Conservation (phyloP, 1,140 invertebrate genomes). For the Thrips palmi region DNA sequence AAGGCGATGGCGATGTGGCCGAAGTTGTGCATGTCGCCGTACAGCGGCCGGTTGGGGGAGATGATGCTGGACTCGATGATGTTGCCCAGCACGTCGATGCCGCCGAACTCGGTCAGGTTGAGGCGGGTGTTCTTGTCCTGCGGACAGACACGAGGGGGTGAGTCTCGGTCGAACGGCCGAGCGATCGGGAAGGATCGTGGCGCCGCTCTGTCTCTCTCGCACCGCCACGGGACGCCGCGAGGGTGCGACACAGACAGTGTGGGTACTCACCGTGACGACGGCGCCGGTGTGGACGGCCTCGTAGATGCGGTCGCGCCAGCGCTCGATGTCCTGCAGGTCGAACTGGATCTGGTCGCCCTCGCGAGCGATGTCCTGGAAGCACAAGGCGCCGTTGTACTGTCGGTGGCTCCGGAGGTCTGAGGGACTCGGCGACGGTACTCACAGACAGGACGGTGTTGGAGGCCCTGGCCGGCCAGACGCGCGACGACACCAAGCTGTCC, state of each 20-base stretch:
- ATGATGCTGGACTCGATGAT: constrained; percentile 55
- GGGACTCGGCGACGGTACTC: constrained; percentile 8
- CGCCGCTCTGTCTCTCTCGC: too few species aligned
- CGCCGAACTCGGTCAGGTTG: constrained; percentile 38
- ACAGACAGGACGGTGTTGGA: constrained; percentile 30
- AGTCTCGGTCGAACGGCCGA: too few species aligned
- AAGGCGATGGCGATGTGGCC: constrained; percentile 45
- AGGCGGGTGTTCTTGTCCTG: constrained; percentile 29
- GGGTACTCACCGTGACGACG: constrained; percentile 31
- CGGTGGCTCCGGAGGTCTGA: not conserved
- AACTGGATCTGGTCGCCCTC: constrained; percentile 40
- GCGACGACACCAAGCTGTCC: constrained; percentile 40
- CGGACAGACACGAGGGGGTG: too few species aligned
- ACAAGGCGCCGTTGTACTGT: not conserved
- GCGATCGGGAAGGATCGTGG: too few species aligned
- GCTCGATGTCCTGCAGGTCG: constrained; percentile 47
- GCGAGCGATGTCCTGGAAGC: constrained; percentile 36
- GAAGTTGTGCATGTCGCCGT: constrained; percentile 58
- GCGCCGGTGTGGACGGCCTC: constrained; percentile 51
- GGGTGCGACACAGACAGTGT: too few species aligned
- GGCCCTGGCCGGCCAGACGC: constrained; percentile 40
- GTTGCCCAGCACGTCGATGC: constrained; percentile 64
- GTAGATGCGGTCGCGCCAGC: constrained; percentile 54
- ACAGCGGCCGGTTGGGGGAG: constrained; percentile 43
- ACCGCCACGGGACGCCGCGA: too few species aligned